Conservation (phyloP, 1,140 invertebrate species). For the Drosophila subobscura region DNA sequence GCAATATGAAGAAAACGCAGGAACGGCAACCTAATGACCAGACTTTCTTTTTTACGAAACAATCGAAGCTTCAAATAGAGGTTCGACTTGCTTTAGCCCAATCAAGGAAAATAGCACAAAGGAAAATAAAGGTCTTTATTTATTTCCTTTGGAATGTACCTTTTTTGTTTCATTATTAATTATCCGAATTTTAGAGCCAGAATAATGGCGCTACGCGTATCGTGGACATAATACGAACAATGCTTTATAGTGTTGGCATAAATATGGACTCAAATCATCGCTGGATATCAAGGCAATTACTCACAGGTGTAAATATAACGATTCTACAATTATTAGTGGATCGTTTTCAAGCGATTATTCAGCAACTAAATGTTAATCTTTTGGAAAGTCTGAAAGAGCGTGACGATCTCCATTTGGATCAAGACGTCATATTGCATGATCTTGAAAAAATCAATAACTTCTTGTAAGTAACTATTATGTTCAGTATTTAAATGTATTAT, state of each 20-base stretch:
- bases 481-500: too few relatives aligned
- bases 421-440: constrained; percentile 39
- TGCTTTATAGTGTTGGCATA: constrained; percentile 40
- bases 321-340: constrained; percentile 36
- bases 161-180: not conserved
- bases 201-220: constrained; percentile 33
- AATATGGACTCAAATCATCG: constrained; percentile 45
- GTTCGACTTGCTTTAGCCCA: constrained; percentile 95
- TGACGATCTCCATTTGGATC: constrained; percentile 39
- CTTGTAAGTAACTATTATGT: constrained; percentile 17
- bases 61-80: constrained; percentile 94
- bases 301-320: constrained; percentile 36
- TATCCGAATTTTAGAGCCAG: constrained; percentile 14
- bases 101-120: constrained; percentile 95
- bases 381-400: constrained; percentile 45
- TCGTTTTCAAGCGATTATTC: constrained; percentile 27
- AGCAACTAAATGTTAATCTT: constrained; percentile 27
- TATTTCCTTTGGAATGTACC: too few relatives aligned
- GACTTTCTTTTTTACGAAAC: constrained; percentile 90
- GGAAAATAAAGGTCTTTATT: constrained; percentile 93
- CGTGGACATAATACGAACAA: constrained; percentile 40
- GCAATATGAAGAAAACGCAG: constrained; percentile 9
- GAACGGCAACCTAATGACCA: constrained; percentile 29
- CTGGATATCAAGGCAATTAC: constrained; percentile 48
- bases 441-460: constrained; percentile 44